Conservation (phyloP, 1,140 invertebrate genomes). For the Yoshiicerus persimilis region DNA sequence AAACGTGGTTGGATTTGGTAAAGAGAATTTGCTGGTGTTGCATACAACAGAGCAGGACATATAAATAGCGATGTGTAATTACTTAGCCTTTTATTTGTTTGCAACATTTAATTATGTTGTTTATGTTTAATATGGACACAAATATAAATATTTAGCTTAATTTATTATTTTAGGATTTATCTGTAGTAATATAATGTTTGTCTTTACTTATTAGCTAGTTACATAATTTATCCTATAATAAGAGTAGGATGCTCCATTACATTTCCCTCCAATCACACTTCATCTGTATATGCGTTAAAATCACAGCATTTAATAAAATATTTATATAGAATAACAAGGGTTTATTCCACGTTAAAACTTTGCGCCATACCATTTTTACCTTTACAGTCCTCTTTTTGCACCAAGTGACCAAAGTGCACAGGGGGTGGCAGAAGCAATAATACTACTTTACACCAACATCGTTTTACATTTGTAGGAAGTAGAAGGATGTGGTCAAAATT, state of each 20-base stretch:
- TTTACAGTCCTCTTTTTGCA: neutral
- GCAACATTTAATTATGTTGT: neutral
- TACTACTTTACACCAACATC: no score
- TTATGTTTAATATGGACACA: neutral
- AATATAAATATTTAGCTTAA: neutral
- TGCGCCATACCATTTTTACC: neutral
- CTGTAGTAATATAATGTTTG: neutral
- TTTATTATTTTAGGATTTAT: neutral
- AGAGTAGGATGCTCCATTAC: neutral
- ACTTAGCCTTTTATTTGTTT: neutral
- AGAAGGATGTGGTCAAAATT: no score
- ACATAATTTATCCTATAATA: neutral
- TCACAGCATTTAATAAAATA: constrained; percentile 1
- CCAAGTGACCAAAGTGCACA: neutral
- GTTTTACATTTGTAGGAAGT: neutral
- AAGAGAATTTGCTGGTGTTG: no score
- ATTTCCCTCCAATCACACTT: neutral
- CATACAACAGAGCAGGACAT: no score
- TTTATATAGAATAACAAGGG: neutral
- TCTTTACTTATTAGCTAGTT: neutral
- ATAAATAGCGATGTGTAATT: neutral
- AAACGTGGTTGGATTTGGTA: no score
- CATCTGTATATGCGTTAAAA: neutral
- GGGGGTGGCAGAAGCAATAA: no score
- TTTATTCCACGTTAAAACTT: neutral